Evolutionary conservation across 2,888 invertebrate genomes (phyloP).

Genomic region (Tenthredo distinguenda): DNA sequence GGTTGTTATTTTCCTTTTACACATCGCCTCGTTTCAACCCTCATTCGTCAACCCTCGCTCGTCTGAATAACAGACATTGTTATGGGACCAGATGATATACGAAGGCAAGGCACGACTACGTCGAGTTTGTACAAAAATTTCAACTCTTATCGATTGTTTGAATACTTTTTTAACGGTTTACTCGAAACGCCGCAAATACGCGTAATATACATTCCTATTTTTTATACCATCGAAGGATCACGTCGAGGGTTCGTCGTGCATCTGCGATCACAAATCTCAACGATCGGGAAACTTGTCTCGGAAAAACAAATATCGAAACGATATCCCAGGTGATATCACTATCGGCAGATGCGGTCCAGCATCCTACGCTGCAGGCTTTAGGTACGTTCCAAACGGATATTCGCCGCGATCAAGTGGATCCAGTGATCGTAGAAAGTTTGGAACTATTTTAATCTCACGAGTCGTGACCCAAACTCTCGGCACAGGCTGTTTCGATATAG

Average conservation of each 20-base stretch:
- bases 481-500: background rate
- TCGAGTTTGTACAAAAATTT: background rate
- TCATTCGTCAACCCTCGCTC: slow-evolving; percentile 13
- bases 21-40: background rate
- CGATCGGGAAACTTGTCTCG: background rate
- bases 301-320: background rate
- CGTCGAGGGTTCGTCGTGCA: background rate
- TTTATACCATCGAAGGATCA: background rate
- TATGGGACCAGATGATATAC: background rate
- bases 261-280: background rate
- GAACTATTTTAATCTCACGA: slow-evolving; percentile 28
- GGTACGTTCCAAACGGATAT: background rate
- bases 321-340: background rate
- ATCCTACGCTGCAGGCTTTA: background rate
- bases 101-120: background rate
- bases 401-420: background rate
- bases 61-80: slow-evolving; percentile 18
- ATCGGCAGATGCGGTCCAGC: background rate
- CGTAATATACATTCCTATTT: background rate
- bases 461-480: background rate
- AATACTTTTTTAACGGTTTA: background rate
- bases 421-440: background rate
- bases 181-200: background rate
- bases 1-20: background rate
- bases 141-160: background rate